These are phyloP conservation scores for Syngnathus scovelli DNA, from an alignment of 2,113 vertebrate species.

Conservation along the genomic window DNA sequence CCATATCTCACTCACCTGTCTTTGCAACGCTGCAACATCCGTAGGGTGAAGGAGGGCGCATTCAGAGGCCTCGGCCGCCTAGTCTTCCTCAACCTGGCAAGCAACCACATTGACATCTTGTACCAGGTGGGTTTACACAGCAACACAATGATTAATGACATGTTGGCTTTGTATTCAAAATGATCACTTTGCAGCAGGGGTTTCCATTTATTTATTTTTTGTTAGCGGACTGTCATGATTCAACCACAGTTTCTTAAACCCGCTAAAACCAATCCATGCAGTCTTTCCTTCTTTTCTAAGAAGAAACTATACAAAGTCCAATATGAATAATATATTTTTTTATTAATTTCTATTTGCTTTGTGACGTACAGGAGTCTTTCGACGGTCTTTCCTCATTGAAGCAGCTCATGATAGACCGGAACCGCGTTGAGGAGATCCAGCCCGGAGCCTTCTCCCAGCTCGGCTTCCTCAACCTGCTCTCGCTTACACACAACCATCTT, in stretches of 20 bases:
- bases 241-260: too few relatives aligned
- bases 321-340: too few relatives aligned
- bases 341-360: background rate
- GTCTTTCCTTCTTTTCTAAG: too few relatives aligned
- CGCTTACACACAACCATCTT: slow-evolving; percentile 81
- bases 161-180: too few relatives aligned
- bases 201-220: too few relatives aligned
- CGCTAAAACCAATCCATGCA: too few relatives aligned
- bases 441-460: slow-evolving; percentile 83
- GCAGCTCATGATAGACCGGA: slow-evolving; percentile 79
- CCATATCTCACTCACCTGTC: slow-evolving; percentile 84
- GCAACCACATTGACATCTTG: slow-evolving; percentile 78
- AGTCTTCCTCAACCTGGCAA: slow-evolving; percentile 83
- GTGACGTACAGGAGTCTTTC: slow-evolving; percentile 75
- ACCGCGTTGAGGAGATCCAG: slow-evolving; percentile 86
- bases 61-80: slow-evolving; percentile 85
- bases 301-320: too few relatives aligned
- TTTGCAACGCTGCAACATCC: slow-evolving; percentile 79
- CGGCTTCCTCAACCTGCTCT: slow-evolving; percentile 80
- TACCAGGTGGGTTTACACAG: slow-evolving; percentile 71
- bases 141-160: too few relatives aligned
- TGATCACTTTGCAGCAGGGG: too few relatives aligned
- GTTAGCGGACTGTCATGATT: too few relatives aligned
- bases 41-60: slow-evolving; percentile 81
- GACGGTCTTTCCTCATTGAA: slow-evolving; percentile 83